Base-by-base conservation (phyloP, 2,888 invertebrate species). In the Gnatocerus cornutus region DNA sequence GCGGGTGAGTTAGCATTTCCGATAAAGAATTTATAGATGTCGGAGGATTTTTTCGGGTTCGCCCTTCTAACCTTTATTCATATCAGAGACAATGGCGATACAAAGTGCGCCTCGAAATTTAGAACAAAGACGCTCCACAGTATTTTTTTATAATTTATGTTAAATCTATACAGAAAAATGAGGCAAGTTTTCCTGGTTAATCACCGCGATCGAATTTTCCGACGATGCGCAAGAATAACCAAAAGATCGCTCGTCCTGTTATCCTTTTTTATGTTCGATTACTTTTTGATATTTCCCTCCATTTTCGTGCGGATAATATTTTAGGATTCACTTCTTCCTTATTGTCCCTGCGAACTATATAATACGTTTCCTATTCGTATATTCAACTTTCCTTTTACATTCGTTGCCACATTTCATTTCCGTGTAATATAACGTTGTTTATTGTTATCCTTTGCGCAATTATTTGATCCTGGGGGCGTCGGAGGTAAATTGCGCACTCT, bases 21-120 rank as follows among this genome's bases (percentile, higher is more conserved):
- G 69, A 69, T 69, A 69, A 62, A 58, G 58, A 55, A 69, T 69
- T 69, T 69, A 69, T 69, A 69, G 63, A 52, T 59, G 64, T 58
- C 45, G 61, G 33, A 53, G 46, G 59, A 45, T 59, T 59, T 59
- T 56, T 56, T 56, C 29, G 13, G 13, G 21, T 41, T 41, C 16
- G 14, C 27, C 39, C 43, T 21, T 29, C 46, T 16, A 16, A 50
- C 41, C 45, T 14, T 59, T 59, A 59, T 59, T 59, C 59, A 59
- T 59, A 59, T 45, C 45, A 46, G 45, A 59, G 33, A 59, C 59
- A 59, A 59, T 59, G 16, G 33, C 45, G 46, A 59, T 59, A 59
- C 59, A 59, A 59, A 59, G 21, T 16, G 33, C 6, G 33, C 9
- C 10, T 9, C 4, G 27, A 29, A 3, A 37, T 21, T 3, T 16